A percentile compares a stretch with the other conserved stretches of the same genome.
phyloP scores from a whole-genome alignment of 1,140 invertebrate species.

The Neodiprion virginianus region DNA sequence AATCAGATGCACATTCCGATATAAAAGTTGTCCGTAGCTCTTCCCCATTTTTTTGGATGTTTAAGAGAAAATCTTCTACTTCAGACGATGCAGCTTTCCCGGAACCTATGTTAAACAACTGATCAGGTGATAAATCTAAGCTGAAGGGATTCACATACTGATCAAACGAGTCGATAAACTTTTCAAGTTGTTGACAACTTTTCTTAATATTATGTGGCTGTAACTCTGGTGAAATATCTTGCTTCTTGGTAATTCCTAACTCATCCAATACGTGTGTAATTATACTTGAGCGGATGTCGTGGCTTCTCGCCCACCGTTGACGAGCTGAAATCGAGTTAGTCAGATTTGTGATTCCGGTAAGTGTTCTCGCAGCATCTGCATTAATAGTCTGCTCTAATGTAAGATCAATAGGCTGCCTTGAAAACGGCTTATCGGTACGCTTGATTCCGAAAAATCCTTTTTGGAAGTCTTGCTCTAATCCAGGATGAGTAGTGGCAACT shows the following conservation, averaged over 20 bases:
- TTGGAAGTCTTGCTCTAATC: conserved; percentile 28
- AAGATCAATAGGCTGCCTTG: conserved; percentile 34
- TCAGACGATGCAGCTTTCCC: conserved; percentile 38
- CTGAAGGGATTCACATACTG: conserved; percentile 37
- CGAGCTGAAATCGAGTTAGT: conserved; percentile 34
- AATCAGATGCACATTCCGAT: conserved; percentile 31
- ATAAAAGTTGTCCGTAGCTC: conserved; percentile 38
- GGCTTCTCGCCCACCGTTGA: conserved; percentile 36
- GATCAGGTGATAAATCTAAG: conserved; percentile 34
- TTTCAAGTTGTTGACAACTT: conserved; percentile 37
- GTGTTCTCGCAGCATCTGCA: conserved; percentile 34
- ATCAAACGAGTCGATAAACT: conserved; percentile 34
- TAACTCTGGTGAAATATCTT: conserved; percentile 35
- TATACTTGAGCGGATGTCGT: conserved; percentile 26
- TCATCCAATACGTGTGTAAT: conserved; percentile 25
- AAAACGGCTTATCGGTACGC: conserved; percentile 37
- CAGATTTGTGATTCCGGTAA: conserved; percentile 33
- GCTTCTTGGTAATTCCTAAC: neutral
- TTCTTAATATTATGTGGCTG: conserved; percentile 35
- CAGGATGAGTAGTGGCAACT: conserved; percentile 38
- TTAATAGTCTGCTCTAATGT: conserved; percentile 43
- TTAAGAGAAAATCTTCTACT: conserved; percentile 37
- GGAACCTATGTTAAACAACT: conserved; percentile 40
- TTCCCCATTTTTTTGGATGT: conserved; percentile 30
- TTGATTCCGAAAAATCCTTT: conserved; percentile 34